Evolutionary conservation across 2,113 vertebrate species (phyloP), one percentile per base, ranked within the genome.

Genomic region (Xiphophorus maculatus): DNA sequence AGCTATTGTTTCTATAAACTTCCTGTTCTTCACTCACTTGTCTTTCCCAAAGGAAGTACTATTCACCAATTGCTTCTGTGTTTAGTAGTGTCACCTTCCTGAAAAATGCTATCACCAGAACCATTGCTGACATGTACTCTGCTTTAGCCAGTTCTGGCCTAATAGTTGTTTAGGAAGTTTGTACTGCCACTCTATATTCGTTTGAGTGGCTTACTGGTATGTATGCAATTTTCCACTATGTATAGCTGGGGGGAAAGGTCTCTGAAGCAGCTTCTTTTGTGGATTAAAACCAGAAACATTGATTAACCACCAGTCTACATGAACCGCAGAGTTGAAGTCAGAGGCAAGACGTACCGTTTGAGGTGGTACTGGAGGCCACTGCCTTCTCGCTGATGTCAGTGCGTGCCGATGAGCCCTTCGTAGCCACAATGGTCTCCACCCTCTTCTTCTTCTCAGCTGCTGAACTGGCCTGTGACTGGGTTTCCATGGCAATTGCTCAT

Each of bases 311-410:
- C 74, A 58, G 44, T 19, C 44, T 29, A 58, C 71, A 77, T 71
- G 42, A 77, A 66, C 66, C 78, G 60, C 27, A n/a, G 74, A 3
- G 65, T 10, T 54, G 33, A 51, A 33, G 35, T 75, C 44, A 66
- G 40, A 73, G 60, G 70, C 19, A 60, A 33, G 94, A 90, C 63
- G 4, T 95, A 99, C 98, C 98, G 84, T 98, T 99, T 87, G 97
- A 99, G 74, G 98, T 99, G 87, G 98, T 99, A 94, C 98, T 99
- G 88, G 98, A 99, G 90, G 98, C 97, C 90, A 97, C 97, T 0
- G 97, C 98, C 94, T 99, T 99, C 94, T 99, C 98, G 40, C 98
- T 99, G 94, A 99, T 96, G 92, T 99, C 97, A 92, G 95, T 91
- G 84, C 97, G 95, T 63, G 92, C 89, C 77, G 96, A 94, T 71